phyloP scores from a whole-genome alignment of 1,140 invertebrate genomes.

The Caenorhabditis remanei region DNA sequence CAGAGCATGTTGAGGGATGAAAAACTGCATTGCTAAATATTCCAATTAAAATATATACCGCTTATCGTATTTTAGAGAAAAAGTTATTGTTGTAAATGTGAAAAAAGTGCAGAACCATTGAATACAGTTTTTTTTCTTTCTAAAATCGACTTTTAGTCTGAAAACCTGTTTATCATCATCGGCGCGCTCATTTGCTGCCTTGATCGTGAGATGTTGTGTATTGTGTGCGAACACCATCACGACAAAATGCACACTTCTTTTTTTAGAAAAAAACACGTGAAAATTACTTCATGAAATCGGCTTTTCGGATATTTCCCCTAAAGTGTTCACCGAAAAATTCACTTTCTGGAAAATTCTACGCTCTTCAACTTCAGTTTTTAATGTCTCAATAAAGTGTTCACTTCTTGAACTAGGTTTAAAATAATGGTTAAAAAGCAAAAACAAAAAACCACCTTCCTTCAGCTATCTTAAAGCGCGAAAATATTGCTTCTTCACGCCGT shows the following conservation, averaged over 20 bases:
- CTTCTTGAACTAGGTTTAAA: too few relatives aligned
- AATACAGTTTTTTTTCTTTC: background rate
- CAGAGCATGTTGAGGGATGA: too few relatives aligned
- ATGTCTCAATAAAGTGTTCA: too few relatives aligned
- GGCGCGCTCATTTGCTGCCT: background rate
- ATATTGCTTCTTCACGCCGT: background rate
- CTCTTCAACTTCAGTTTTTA: too few relatives aligned
- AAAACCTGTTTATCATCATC: background rate
- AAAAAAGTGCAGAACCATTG: background rate
- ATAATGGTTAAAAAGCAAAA: too few relatives aligned
- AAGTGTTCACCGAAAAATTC: background rate
- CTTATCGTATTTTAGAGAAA: too few relatives aligned
- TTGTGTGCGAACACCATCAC: slow-evolving; percentile 23
- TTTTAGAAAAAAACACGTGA: slow-evolving; percentile 33
- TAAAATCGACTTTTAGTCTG: background rate
- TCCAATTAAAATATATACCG: too few relatives aligned
- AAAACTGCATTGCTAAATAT: too few relatives aligned
- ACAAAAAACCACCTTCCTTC: too few relatives aligned
- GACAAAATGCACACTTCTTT: background rate
- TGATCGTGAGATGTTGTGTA: slow-evolving; percentile 7
- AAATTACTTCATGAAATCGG: background rate
- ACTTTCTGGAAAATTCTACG: background rate
- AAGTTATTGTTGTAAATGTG: background rate
- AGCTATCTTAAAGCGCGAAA: too few relatives aligned
- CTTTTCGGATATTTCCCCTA: background rate